phyloP scores from a whole-genome alignment of 2,797 vertebrate genomes.

The Nothura maculosa region DNA sequence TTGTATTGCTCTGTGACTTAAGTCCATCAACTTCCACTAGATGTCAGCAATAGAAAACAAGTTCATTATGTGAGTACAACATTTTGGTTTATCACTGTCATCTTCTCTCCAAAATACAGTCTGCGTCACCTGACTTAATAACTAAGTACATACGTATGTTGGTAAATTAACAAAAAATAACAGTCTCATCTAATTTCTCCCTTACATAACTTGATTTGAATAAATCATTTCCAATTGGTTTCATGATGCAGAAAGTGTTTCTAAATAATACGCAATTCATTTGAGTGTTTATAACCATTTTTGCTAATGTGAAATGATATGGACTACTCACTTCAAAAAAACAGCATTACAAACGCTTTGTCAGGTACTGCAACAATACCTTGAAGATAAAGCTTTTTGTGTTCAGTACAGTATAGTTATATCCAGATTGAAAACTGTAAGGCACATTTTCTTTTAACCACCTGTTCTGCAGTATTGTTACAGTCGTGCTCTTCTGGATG shows the following conservation, averaged over 20 bases:
- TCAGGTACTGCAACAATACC: conserved; percentile 39
- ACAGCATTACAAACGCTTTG: conserved; percentile 47
- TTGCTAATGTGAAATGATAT: conserved; percentile 2
- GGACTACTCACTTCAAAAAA: conserved; percentile 44
- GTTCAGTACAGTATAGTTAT: conserved; percentile 59
- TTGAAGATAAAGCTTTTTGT: conserved; percentile 36
- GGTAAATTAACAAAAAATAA: conserved; percentile 46
- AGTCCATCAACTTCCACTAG: conserved; percentile 34
- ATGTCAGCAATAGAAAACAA: conserved; percentile 30
- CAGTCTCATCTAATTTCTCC: conserved; percentile 37
- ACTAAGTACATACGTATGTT: background rate
- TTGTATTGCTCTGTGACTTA: background rate
- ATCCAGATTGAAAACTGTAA: conserved; percentile 69
- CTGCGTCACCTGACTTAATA: background rate
- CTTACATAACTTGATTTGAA: conserved; percentile 13
- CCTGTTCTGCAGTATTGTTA: background rate
- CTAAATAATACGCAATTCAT: background rate
- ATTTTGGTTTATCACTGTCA: background rate
- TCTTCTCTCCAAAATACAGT: background rate
- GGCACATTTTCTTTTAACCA: conserved; percentile 40
- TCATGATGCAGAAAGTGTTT: background rate
- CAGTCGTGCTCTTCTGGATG: conserved; percentile 13
- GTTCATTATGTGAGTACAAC: background rate
- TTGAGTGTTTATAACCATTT: background rate
- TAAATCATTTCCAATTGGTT: conserved; percentile 20